Evolutionary conservation across 2,797 vertebrate species (phyloP).

Genomic region (Rhinoraja longicauda): DNA sequence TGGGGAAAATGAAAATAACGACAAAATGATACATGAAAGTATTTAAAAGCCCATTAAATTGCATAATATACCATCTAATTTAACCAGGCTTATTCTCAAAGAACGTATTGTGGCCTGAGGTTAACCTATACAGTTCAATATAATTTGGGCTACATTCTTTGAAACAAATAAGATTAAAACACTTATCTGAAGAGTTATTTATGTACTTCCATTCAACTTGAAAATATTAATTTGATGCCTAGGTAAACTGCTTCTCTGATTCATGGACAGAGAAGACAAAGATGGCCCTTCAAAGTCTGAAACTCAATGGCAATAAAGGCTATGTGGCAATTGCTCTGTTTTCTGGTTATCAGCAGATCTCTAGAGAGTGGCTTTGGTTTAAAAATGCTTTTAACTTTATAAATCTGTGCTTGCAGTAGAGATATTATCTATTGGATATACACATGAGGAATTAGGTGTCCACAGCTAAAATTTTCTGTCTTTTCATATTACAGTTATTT

Average conservation of each 20-base stretch:
- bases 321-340: not conserved
- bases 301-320: not conserved
- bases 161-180: not conserved
- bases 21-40: slow-evolving; percentile 6
- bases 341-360: not conserved
- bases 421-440: not conserved
- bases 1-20: slow-evolving; percentile 11
- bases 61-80: not conserved
- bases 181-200: not conserved
- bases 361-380: not conserved
- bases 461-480: not conserved
- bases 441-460: not conserved
- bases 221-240: not conserved
- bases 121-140: not conserved
- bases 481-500: not conserved
- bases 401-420: not conserved
- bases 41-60: not conserved
- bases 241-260: not conserved
- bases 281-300: not conserved
- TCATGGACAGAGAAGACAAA: not conserved
- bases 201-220: not conserved
- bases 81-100: not conserved
- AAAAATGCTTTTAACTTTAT: slow-evolving; percentile 14
- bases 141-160: slow-evolving; percentile 28
- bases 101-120: slow-evolving; percentile 23